Base-by-base conservation (phyloP, 2,797 vertebrate genomes). In the Chiroxiphia lanceolata region DNA sequence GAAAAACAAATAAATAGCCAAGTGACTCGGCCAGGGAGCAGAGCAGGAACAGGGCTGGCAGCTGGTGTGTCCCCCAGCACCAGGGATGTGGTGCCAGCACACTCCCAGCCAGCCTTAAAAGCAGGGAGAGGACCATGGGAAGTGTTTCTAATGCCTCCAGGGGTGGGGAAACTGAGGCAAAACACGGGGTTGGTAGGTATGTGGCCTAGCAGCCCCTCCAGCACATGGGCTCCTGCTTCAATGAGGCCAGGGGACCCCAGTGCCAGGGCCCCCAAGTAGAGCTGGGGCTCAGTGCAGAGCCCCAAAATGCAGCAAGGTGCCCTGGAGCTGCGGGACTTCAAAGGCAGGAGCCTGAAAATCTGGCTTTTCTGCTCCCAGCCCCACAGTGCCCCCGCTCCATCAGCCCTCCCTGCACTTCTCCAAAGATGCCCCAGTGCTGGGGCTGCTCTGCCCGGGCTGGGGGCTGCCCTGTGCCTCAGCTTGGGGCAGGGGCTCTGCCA, bases 341-440 rank as follows among this genome's bases (percentile, higher is more conserved):
- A 89, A 93, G 42, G 25, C 60, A 80, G 85, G 38, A 96, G 80
- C 90, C 69, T 94, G 92, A 83, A 95, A 94, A 90, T 61, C 96
- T 10, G 0, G 57, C 70, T 84, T 47, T 78, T 77, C 86, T 61
- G 70, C 90, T 89, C 50, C 82, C 92, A 85, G 59, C 21, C 33
- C 34, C 0, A 0, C 1, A 1, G 54, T 82, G 78, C 15, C 51
- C 61, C 36, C 0, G 0, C 18, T 84, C 75, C 53, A 42, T 13
- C 5, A 3, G n/a, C 31, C 48, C 61, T 38, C 51, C 65, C 33
- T 1, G 0, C 3, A 1, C 42, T 13, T 18, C 23, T 63, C 3
- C 0, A 69, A 54, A 69, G 56, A 13, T 83, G 64, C 47, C 23
- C 51, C 0, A 0, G 33, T 44, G 34, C 74, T 36, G 47, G 53